Base-by-base conservation (phyloP, 2,113 vertebrate genomes). In the Sebastes fasciatus region DNA sequence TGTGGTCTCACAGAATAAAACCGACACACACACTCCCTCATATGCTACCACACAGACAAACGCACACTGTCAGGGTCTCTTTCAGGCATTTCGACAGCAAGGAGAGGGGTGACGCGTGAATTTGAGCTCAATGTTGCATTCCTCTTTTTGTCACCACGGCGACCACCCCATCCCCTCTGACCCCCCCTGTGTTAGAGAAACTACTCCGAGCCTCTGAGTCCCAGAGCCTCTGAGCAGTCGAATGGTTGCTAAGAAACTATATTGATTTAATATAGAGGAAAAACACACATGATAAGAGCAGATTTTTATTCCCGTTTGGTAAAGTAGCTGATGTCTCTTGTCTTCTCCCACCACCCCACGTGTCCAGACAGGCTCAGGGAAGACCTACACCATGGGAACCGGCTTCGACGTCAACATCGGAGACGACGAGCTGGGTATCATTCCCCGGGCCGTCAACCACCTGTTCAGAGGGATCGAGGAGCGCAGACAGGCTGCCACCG, bases 381-480 rank as follows among this genome's bases (percentile, higher is more conserved):
- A 99, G 95, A 99, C 98, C 0, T 99, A 99, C 62, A 99, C 97
- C 62, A 99, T 99, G 98, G 98, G 98, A 74, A 99, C 98, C 10
- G 98, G 98, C 70, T 99, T 99, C 83, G 97, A 99, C 23, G 97
- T 99, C 82, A 98, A 94, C 94, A 96, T 98, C 76, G 94, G 86
- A 2, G 98, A 98, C 62, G 96, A 97, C n/a, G 98, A 99, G 46
- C 96, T 97, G 87, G 98, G 98, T 55, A 99, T 99, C 89, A 98
- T 99, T 89, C 96, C 98, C 0, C 96, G 98, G 9, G 98, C 98
- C 45, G 96, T 99, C 83, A 95, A 90, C 79, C 97, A 99, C 88
- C 97, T 99, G 90, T 99, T 97, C 91, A 96, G 90, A n/a, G 97
- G 96, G 75, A 98, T 99, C 51, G 97, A 98, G 94, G 96, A 97